Evolutionary conservation across 1,140 invertebrate genomes (phyloP).

Genomic region (Drosophila varians): DNA sequence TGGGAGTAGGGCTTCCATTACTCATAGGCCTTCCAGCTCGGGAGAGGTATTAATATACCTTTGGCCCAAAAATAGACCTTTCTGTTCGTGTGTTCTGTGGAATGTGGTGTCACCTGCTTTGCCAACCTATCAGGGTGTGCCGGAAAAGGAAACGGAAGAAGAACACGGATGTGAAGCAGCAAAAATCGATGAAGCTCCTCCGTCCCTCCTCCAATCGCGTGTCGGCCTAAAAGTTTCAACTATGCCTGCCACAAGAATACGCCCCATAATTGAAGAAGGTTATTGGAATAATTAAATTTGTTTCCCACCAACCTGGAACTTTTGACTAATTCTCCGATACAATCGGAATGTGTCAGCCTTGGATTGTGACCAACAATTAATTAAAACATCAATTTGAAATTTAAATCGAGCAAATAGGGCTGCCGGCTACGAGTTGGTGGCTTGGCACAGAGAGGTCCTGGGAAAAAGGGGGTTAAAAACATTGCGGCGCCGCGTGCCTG

Average conservation of each 20-base stretch:
- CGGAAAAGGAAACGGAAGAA: not conserved
- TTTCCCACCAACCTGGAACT: not conserved
- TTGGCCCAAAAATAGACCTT: conserved; percentile 32
- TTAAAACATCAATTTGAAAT: conserved; percentile 57
- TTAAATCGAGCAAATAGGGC: conserved; percentile 21
- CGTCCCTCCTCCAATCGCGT: conserved; percentile 37
- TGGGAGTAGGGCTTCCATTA: too few species aligned
- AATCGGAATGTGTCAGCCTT: not conserved
- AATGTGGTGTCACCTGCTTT: conserved; percentile 29
- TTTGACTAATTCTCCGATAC: not conserved
- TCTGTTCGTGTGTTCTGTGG: conserved; percentile 21
- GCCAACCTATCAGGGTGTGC: conserved; percentile 24
- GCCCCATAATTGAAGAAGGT: conserved; percentile 8
- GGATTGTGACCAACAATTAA: conserved; percentile 19
- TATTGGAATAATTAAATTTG: conserved; percentile 24
- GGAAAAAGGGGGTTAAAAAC: conserved; percentile 12
- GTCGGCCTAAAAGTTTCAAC: conserved; percentile 28
- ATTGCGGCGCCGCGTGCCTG: conserved; percentile 54
- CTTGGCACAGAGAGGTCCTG: not conserved
- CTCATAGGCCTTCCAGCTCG: conserved; percentile 18
- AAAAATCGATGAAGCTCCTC: conserved; percentile 37
- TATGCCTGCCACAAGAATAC: not conserved
- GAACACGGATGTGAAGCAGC: not conserved
- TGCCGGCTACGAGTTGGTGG: not conserved
- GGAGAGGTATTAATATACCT: conserved; percentile 25